A percentile compares a stretch with the other conserved stretches of the same genome.
Conservation (phyloP, 2,888 invertebrate species). For the Quadroppia sp. region DNA sequence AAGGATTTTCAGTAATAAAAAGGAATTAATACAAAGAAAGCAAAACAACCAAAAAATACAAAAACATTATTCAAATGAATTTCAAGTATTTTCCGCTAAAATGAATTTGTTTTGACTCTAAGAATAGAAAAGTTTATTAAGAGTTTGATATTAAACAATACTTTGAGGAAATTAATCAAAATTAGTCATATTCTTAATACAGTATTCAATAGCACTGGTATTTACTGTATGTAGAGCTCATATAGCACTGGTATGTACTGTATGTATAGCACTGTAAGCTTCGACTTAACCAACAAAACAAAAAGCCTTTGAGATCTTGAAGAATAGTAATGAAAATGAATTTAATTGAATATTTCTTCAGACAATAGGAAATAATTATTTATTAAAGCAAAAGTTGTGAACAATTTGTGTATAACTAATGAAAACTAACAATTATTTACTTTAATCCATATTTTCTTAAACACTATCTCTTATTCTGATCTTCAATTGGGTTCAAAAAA, state of each 20-base stretch:
- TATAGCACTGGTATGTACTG: background rate
- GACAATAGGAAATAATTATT: background rate
- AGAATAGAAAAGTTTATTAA: background rate
- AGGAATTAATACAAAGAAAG: background rate
- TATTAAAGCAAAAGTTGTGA: too few relatives aligned
- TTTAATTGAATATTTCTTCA: conserved; percentile 9
- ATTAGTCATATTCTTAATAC: conserved; percentile 16
- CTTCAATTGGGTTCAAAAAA: too few relatives aligned
- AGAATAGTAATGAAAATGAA: conserved; percentile 12
- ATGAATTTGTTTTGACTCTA: background rate
- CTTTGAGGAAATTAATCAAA: background rate
- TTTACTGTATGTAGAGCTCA: too few relatives aligned
- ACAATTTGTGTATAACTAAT: too few relatives aligned
- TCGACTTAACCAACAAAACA: background rate
- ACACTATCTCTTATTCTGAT: too few relatives aligned
- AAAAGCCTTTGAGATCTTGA: conserved; percentile 12
- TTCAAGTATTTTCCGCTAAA: background rate
- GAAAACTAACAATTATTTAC: too few relatives aligned
- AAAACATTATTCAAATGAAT: conserved; percentile 1
- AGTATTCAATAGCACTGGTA: background rate
- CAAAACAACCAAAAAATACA: background rate
- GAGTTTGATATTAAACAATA: conserved; percentile 5
- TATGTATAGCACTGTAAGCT: too few relatives aligned
- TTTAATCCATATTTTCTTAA: too few relatives aligned
- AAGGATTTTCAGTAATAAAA: background rate